phyloP scores from a whole-genome alignment of 2,113 vertebrate species.

The Clarias macrocephalus region DNA sequence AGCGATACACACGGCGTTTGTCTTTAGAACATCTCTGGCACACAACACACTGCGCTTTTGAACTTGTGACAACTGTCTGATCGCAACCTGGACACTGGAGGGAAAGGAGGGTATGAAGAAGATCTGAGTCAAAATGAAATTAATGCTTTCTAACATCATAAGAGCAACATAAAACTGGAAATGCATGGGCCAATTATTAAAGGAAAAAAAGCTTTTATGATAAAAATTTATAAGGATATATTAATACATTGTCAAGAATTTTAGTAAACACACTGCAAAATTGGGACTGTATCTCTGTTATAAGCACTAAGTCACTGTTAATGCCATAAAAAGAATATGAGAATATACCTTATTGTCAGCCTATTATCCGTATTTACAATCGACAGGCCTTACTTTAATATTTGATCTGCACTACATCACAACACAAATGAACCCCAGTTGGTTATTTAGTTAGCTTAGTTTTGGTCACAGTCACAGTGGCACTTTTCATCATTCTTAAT shows the following conservation, averaged over 20 bases:
- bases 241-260: no score
- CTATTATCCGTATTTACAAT: background rate
- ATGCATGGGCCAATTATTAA: background rate
- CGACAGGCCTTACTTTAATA: background rate
- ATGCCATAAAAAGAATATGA: no score
- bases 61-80: background rate
- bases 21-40: constrained; percentile 40
- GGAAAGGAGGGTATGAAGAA: background rate
- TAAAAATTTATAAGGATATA: background rate
- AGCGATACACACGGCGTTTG: constrained; percentile 42
- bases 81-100: constrained; percentile 53
- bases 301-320: no score
- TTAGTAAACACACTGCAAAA: no score
- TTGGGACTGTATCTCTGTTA: no score
- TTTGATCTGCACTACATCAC: background rate
- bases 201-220: no score
- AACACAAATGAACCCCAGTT: background rate
- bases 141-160: background rate
- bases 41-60: constrained; percentile 32
- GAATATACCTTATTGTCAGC: no score
- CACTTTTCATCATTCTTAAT: background rate
- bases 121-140: background rate
- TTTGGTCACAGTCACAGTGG: background rate
- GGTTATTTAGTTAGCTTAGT: background rate
- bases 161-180: background rate